Conservation (phyloP, 2,797 vertebrate species). For the Parotocinclus haroldoi region DNA sequence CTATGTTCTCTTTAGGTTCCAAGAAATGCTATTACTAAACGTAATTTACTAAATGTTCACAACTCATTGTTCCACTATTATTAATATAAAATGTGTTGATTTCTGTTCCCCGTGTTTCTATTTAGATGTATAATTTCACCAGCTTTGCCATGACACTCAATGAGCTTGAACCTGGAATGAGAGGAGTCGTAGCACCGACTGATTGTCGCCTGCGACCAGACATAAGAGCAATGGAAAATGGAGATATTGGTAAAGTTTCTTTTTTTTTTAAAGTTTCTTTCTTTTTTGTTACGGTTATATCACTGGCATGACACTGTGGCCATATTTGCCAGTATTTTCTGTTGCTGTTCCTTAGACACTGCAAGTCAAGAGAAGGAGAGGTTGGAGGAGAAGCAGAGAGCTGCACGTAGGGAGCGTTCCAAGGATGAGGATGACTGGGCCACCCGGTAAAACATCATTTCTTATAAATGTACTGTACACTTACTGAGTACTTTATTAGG, state of each 20-base stretch:
- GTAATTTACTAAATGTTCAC: no score
- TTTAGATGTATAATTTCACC: slow-evolving; percentile 98
- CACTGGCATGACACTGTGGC: neutral
- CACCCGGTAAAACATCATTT: slow-evolving; percentile 73
- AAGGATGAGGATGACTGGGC: slow-evolving; percentile 83
- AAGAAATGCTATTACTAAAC: no score
- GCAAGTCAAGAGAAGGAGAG: slow-evolving; percentile 91
- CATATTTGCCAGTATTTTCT: neutral
- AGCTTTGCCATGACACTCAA: slow-evolving; percentile 93
- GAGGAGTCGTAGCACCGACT: slow-evolving; percentile 78
- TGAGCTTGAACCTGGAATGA: slow-evolving; percentile 82
- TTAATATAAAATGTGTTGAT: no score
- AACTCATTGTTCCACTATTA: no score
- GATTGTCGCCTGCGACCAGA: slow-evolving; percentile 94
- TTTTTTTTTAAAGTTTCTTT: slow-evolving; percentile 53
- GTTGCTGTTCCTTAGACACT: slow-evolving; percentile 68
- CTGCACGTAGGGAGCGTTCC: slow-evolving; percentile 82
- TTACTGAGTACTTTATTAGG: no score
- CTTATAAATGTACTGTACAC: neutral
- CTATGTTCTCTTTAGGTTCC: no score
- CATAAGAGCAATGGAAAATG: slow-evolving; percentile 90
- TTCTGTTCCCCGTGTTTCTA: neutral
- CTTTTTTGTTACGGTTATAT: neutral
- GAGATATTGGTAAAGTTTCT: slow-evolving; percentile 81
- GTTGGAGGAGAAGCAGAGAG: slow-evolving; percentile 92